Evolutionary conservation across 2,888 invertebrate genomes (phyloP).

Genomic region (Sylvicola fuscatus): DNA sequence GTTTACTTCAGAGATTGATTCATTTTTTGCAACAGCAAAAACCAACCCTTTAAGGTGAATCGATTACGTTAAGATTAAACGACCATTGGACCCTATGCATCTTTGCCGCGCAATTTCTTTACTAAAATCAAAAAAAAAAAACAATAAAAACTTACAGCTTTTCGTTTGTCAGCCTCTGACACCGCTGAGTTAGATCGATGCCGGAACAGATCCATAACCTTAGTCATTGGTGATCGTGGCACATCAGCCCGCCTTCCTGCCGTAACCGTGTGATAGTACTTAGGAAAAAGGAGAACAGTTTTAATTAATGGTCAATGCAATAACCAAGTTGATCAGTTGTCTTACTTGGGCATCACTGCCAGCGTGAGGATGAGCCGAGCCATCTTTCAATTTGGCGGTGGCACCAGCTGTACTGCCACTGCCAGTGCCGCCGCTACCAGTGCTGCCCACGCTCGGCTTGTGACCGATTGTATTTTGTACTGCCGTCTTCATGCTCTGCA

Average conservation of each 20-base stretch:
- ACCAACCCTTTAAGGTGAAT: too few relatives aligned
- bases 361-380: constrained; percentile 48
- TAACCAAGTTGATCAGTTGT: not conserved
- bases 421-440: constrained; percentile 10
- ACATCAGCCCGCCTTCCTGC: constrained; percentile 38
- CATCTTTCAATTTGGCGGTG: constrained; percentile 33
- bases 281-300: not conserved
- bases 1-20: too few relatives aligned
- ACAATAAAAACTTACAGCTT: constrained; percentile 33
- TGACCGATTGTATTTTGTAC: constrained; percentile 33
- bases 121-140: too few relatives aligned
- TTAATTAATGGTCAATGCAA: not conserved
- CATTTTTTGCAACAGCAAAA: too few relatives aligned
- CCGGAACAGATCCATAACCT: constrained; percentile 82
- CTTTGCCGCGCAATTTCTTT: too few relatives aligned
- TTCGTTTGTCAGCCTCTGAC: constrained; percentile 45
- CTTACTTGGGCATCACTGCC: constrained; percentile 33
- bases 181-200: constrained; percentile 49
- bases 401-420: constrained; percentile 13
- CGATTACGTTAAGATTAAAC: too few relatives aligned
- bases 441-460: constrained; percentile 1
- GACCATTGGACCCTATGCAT: too few relatives aligned
- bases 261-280: constrained; percentile 56
- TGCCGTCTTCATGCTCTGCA: constrained; percentile 69
- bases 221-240: constrained; percentile 59